These are phyloP conservation scores for Drosophila ezoana DNA, from an alignment of 2,888 invertebrate species.

Conservation along the genomic window DNA sequence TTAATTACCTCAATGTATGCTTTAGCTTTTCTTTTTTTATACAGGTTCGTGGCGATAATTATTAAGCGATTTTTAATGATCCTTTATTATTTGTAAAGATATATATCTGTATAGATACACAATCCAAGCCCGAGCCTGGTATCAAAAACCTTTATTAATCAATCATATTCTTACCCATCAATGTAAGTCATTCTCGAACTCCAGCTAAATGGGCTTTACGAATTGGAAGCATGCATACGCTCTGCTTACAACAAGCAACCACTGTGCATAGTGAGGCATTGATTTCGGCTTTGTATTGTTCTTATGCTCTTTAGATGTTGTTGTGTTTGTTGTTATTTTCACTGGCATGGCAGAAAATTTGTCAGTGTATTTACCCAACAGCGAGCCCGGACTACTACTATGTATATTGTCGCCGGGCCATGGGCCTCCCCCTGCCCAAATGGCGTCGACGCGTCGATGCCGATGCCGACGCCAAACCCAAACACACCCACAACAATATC, in stretches of 20 bases:
- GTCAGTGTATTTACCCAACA: slow-evolving; percentile 55
- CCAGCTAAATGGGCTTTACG: too few relatives aligned
- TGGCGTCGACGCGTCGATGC: slow-evolving; percentile 31
- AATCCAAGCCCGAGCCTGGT: background rate
- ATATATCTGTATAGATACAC: too few relatives aligned
- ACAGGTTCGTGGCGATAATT: too few relatives aligned
- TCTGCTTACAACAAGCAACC: slow-evolving; percentile 2
- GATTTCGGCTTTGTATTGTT: slow-evolving; percentile 55
- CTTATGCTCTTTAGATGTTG: slow-evolving; percentile 50
- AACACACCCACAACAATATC: slow-evolving; percentile 55
- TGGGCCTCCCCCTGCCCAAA: slow-evolving; percentile 32
- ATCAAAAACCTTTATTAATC: background rate
- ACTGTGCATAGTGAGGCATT: slow-evolving; percentile 53
- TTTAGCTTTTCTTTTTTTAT: too few relatives aligned
- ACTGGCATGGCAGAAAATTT: slow-evolving; percentile 57
- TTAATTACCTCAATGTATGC: too few relatives aligned
- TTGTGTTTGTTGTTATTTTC: slow-evolving; percentile 37
- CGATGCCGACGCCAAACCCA: slow-evolving; percentile 45
- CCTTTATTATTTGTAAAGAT: too few relatives aligned
- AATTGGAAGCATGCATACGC: background rate
- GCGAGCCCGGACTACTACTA: slow-evolving; percentile 35
- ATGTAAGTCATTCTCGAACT: background rate
- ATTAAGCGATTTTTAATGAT: too few relatives aligned
- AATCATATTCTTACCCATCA: background rate
- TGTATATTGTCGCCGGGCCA: slow-evolving; percentile 6